Base-by-base conservation (phyloP, 2,888 invertebrate genomes). In the Nomada fucata region DNA sequence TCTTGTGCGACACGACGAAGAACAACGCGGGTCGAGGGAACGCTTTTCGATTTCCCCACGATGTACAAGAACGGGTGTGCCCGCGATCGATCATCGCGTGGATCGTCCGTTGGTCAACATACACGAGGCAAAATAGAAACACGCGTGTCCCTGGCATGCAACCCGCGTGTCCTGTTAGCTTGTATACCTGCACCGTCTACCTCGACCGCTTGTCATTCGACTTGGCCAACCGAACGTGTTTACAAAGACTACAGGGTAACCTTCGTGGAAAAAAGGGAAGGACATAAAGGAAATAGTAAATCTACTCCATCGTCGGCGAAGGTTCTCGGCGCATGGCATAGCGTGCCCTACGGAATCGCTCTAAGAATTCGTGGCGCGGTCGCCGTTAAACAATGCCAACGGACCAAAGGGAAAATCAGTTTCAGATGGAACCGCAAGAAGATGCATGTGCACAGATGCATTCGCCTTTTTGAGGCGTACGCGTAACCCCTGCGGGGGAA, bases 21-120 rank as follows among this genome's bases (percentile, higher is more conserved):
- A 15, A 47, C n/a, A 52, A 5, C 44, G 44, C 29, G 29, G n/a
- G 47, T 15, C 18, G 52, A 13, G n/a, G 11, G 26, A 20, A 59
- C 44, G 18, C 9, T 23, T 47, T 57, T n/a, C 64, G 53, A 80
- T 67, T 64, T 18, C 20, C 18, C 11, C 47, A 42, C 5, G 18
- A 36, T 36, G 2, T 5, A 13, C 23, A 50, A 50, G 52, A 13
- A 50, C 50, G 82, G 68, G 69, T 69, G 72, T 60, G 64, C 50
- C 55, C 64, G 26, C 65, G 65, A 82, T 82, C 82, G 82, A 83
- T 76, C 68, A 65, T 69, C 57, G 44, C n/a, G 60, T 60, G 65
- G 74, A 74, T 74, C 69, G 59, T 26, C 18, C 36, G 13, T 26
- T 18, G 29, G 29, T 57, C 50, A 3, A 42, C 64, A 23, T 23